Conservation (phyloP, 2,888 invertebrate genomes). For the Chromoteleia sp. region DNA sequence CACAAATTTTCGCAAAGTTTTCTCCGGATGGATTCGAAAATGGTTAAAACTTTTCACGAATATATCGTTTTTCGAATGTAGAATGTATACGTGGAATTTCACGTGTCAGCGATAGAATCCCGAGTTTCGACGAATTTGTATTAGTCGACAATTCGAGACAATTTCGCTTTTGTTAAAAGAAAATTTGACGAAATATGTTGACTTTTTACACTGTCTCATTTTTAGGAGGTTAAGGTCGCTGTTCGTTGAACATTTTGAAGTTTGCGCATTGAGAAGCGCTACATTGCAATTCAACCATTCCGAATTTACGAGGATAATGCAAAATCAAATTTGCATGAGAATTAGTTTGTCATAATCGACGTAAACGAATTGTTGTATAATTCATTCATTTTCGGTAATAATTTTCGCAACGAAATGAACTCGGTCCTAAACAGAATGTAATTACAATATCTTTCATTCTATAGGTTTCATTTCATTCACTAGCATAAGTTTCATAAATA, state of each 20-base stretch:
- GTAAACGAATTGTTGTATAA: slow-evolving; percentile 26
- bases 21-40: slow-evolving; percentile 70
- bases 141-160: slow-evolving; percentile 12
- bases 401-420: slow-evolving; percentile 4
- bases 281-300: background rate
- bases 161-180: slow-evolving; percentile 13
- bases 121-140: background rate
- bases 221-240: no score
- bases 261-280: background rate
- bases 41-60: slow-evolving; percentile 66
- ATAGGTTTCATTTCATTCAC: no score
- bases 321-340: slow-evolving; percentile 17
- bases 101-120: slow-evolving; percentile 40
- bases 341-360: slow-evolving; percentile 25
- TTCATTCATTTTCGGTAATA: slow-evolving; percentile 9
- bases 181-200: slow-evolving; percentile 16
- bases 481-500: no score
- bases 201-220: background rate
- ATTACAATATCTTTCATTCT: no score
- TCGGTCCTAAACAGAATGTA: no score
- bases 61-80: slow-evolving; percentile 33
- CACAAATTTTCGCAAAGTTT: slow-evolving; percentile 74
- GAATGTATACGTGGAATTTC: slow-evolving; percentile 48
- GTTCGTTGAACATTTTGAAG: no score
- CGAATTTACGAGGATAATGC: slow-evolving; percentile 12